Conservation (phyloP, 2,113 vertebrate genomes). For the Cottus gobio region DNA sequence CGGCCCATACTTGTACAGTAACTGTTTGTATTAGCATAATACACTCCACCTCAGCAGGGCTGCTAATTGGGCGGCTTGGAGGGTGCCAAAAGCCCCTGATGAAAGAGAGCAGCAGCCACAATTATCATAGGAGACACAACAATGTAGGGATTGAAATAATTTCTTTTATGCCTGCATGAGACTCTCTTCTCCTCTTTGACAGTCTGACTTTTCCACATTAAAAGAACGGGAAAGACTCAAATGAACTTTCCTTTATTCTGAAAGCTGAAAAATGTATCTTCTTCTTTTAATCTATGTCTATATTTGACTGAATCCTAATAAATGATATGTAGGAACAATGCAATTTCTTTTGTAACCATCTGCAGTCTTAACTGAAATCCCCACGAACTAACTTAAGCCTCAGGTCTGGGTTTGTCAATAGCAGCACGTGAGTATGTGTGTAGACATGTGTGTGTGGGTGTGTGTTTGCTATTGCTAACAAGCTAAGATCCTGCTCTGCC, state of each 20-base stretch:
- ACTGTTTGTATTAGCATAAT: conserved; percentile 78
- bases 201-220: conserved; percentile 40
- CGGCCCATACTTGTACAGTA: conserved; percentile 72
- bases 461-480: conserved; percentile 23
- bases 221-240: conserved; percentile 4
- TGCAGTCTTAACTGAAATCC: background rate
- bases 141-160: conserved; percentile 79
- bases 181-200: conserved; percentile 25
- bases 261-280: background rate
- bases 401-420: conserved; percentile 20
- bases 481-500: background rate
- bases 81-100: conserved; percentile 59
- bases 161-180: conserved; percentile 48
- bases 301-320: background rate
- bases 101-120: conserved; percentile 59
- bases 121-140: conserved; percentile 70
- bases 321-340: background rate
- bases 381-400: background rate
- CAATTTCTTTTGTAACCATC: background rate
- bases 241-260: no score
- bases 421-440: conserved; percentile 30
- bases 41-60: conserved; percentile 59
- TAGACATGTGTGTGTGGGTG: conserved; percentile 15
- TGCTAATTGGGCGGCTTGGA: conserved; percentile 73
- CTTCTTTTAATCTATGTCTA: background rate